Conservation (phyloP, 1,140 invertebrate genomes). For the Ooceraea biroi region DNA sequence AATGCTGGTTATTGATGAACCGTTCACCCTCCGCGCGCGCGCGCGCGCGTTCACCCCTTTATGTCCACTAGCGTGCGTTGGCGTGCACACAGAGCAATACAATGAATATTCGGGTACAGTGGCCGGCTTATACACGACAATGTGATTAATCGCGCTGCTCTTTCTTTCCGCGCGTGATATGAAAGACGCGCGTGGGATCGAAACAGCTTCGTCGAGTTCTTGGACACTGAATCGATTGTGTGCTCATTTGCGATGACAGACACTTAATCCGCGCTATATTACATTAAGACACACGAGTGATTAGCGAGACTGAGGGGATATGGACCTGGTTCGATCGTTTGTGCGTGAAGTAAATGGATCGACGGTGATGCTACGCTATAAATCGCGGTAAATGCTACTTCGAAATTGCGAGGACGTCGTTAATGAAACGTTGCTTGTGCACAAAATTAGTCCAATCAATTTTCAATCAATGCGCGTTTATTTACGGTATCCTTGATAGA, state of each 20-base stretch:
- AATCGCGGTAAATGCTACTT: constrained; percentile 25
- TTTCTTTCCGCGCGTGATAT: constrained; percentile 41
- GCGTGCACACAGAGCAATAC: constrained; percentile 44
- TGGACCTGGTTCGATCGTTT: neutral
- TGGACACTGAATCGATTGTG: constrained; percentile 40
- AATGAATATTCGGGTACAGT: constrained; percentile 63
- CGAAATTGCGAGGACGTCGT: constrained; percentile 33
- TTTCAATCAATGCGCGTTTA: constrained; percentile 4
- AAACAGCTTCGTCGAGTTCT: neutral
- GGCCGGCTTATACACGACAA: constrained; percentile 45
- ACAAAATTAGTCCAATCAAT: constrained; percentile 41
- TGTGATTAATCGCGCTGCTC: constrained; percentile 57
- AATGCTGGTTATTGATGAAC: constrained; percentile 73
- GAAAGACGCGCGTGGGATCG: neutral
- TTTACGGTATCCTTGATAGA: constrained; percentile 2
- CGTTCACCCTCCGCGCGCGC: constrained; percentile 40
- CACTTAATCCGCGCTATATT: constrained; percentile 19
- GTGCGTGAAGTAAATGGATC: constrained; percentile 33
- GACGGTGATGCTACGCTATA: neutral
- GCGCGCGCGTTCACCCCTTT: constrained; percentile 21
- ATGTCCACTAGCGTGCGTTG: constrained; percentile 43
- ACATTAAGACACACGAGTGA: constrained; percentile 17
- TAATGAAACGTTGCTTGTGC: constrained; percentile 26
- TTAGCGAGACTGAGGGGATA: constrained; percentile 31
- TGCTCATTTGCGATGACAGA: constrained; percentile 22